Evolutionary conservation across 2,113 vertebrate species (phyloP).

Genomic region (Sinocyclocheilus rhinocerous): DNA sequence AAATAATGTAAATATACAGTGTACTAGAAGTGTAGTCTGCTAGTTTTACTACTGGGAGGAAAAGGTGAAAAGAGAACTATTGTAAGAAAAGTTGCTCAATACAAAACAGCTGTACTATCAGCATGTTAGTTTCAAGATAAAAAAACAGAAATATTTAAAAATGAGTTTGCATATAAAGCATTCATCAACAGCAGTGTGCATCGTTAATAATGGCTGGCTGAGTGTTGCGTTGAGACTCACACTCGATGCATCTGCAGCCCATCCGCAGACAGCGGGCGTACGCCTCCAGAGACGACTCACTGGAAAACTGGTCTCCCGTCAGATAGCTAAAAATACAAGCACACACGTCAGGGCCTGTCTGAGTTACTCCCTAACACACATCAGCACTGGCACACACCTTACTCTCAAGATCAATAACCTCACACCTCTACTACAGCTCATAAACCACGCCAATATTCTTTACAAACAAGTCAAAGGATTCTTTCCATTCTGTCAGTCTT

Average conservation of each 20-base stretch:
- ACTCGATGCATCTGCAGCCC: slow-evolving; percentile 96
- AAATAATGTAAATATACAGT: too few species aligned
- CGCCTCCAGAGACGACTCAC: slow-evolving; percentile 96
- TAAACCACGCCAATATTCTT: not conserved
- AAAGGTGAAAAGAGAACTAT: not conserved
- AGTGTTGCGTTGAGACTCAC: slow-evolving; percentile 72
- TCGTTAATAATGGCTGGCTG: not conserved
- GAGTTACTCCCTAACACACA: slow-evolving; percentile 11
- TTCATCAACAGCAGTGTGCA: not conserved
- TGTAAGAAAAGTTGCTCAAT: not conserved
- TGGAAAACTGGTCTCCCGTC: slow-evolving; percentile 98
- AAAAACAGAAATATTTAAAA: not conserved
- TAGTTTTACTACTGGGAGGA: not conserved
- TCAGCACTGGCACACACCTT: not conserved
- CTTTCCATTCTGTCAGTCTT: not conserved
- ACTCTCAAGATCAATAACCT: not conserved
- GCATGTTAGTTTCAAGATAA: not conserved
- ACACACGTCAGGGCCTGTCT: slow-evolving; percentile 46
- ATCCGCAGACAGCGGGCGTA: slow-evolving; percentile 95
- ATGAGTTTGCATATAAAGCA: not conserved
- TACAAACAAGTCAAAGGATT: not conserved
- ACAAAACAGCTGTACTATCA: not conserved
- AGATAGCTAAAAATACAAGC: slow-evolving; percentile 85
- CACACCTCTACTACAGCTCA: not conserved
- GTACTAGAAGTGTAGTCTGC: not conserved